A percentile compares a stretch with the other conserved stretches of the same genome.
These are phyloP conservation scores for Sciurus niger DNA, from an alignment of 2,113 vertebrate genomes.

Conservation along the genomic window DNA sequence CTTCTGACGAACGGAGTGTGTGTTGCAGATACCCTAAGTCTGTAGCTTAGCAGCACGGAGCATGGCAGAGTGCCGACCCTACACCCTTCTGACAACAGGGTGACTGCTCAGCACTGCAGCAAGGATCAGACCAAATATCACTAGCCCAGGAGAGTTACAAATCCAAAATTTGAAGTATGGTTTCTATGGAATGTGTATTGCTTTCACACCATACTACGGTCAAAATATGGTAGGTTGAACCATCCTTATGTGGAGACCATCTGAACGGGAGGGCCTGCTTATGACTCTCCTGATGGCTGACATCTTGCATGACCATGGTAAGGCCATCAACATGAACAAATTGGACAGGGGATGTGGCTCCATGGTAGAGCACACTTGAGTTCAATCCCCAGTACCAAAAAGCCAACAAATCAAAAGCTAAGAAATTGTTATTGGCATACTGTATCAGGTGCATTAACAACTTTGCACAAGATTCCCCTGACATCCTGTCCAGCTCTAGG, in stretches of 20 bases:
- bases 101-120: no score
- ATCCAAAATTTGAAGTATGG: background rate
- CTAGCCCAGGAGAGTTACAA: background rate
- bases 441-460: background rate
- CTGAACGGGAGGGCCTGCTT: background rate
- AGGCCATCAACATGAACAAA: background rate
- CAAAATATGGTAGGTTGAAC: background rate
- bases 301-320: background rate
- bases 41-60: background rate
- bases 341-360: no score
- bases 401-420: no score
- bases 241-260: background rate
- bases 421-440: background rate
- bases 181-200: background rate
- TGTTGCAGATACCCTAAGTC: background rate
- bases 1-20: background rate
- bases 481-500: background rate
- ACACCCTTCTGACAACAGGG: no score
- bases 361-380: no score
- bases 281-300: background rate
- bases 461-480: background rate
- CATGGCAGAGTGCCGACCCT: background rate
- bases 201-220: background rate
- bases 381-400: no score
- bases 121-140: background rate